Base-by-base conservation (phyloP, 2,797 vertebrate species). In the Huso huso region DNA sequence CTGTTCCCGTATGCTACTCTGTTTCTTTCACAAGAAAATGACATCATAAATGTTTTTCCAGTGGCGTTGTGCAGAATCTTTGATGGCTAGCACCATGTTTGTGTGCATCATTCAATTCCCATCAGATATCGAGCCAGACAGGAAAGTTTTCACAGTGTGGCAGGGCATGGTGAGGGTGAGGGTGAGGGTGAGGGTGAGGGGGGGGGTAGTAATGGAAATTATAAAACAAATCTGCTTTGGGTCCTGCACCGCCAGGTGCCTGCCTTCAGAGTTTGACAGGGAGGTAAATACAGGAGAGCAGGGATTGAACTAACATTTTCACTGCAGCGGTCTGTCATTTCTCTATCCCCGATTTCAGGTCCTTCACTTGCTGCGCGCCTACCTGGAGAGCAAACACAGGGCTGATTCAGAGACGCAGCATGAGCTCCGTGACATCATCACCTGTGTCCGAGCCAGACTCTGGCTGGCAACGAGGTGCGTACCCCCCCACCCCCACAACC, bases 381-480 rank as follows among this genome's bases (percentile, higher is more conserved):
- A 90, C 83, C 87, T 93, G 71, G 83, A 90, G 10, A 89, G 94
- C 77, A 87, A 89, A 55, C 92, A 91, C 78, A 88, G 87, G 62
- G 73, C 81, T 73, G 83, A 82, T 82, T 82, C 82, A 68, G 80
- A 88, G 75, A 86, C 86, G 77, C 85, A 75, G 69, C 76, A 74
- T 72, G 79, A 74, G 70, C 70, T 88, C 72, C 50, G 71, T 78
- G 85, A 88, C 78, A 81, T 95, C 75, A 76, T 81, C 65, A 64
- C 73, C 63, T 85, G 84, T 72, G 74, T 93, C 77, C 67, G 71
- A 84, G 88, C 82, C 80, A 89, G 89, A 78, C 74, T 95, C 76
- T 99, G 95, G 95, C 84, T 98, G 68, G 91, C 94, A 73, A 87
- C 88, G 77, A 91, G 93, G 96, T 99, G 91, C 82, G 84, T 76